Base-by-base conservation (phyloP, 2,888 invertebrate species). In the Lysandra bellargus region DNA sequence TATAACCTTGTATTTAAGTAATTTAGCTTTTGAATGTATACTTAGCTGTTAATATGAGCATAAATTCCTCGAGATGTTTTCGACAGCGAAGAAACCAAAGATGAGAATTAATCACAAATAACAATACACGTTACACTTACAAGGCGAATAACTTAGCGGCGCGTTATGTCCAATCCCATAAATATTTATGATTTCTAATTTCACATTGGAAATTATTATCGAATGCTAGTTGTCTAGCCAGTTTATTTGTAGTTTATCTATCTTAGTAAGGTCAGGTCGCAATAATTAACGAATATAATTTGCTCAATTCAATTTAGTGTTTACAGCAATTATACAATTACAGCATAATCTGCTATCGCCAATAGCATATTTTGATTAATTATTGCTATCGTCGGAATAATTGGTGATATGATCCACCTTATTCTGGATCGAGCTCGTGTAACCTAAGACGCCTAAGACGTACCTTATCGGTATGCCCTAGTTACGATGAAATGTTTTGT, bases 381-480 rank as follows among this genome's bases (percentile, higher is more conserved):
- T 4, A 69, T 69, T 69, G 33, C 12, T 69, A 17, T 69, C 14
- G 64, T 30, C 30, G 14, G 5, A 33, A 14, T 69, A 37, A 69
- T 69, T 69, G 17, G 33, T 69, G 69, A 30, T 64, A 64, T 64
- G 64, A 37, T 69, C 69, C 33, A 69, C 69, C 14, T 64, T 30
- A 64, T 64, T 64, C 64, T 64, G 37, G 17, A 69, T 5, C 14
- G 14, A 69, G 69, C 69, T 37, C 69, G 69, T 37, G 69, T 69
- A 37, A 69, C 69, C 69, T 69, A 37, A 69, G 69, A 64, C 23
- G 12, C 33, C 69, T 69, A 69, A 69, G 33, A 64, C 23, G 4
- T 69, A 69, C 33, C 69, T 69, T 69, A 69, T 69, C 69, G 69
- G 69, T 69, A 69, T 69, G 69, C 33, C 33, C 69, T 37, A 37